Base-by-base conservation (phyloP, 2,113 vertebrate species). In the Hippopotamus amphibius region DNA sequence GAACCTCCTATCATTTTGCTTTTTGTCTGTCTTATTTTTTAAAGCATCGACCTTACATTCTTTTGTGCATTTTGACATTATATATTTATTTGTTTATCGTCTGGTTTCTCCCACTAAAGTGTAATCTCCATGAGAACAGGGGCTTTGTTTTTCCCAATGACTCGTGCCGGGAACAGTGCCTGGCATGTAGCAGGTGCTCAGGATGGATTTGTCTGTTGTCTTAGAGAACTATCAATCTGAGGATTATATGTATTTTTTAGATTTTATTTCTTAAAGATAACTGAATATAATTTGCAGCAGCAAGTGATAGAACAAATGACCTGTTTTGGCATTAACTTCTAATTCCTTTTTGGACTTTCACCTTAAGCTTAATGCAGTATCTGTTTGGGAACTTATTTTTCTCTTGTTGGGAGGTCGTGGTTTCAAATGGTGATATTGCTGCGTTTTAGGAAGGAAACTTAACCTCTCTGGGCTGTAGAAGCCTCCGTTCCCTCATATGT, bases 281-380 rank as follows among this genome's bases (percentile, higher is more conserved):
- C 48, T 28, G 19, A 65, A 10, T 37, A 33, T 48, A 11, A 19
- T 41, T 66, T 61, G 57, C 76, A 76, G 46, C 81, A 84, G 48
- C 48, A 46, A 68, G 12, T 37, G 30, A 13, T 37, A 21, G 69
- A n/a, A 37, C 28, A 57, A 17, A 33, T 41, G 30, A 43, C 30
- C 48, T 74, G 10, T 65, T 48, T 80, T 55, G 55, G 63, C 79
- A 55, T 46, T 21, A 37, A 85, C 69, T 79, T 86, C 72, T 43
- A 0, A 43, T 53, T 91, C 55, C 28, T 12, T 87, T 81, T 65
- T 71, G 57, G n/a, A 63, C n/a, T 59, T 74, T 59, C 33, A 26
- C 0, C 6, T 68, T 61, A 9, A 48, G 57, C 14, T 41, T 19
- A 72, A 26, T 21, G 10, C 2, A 0, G 3, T 28, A 17, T 30